Conservation (phyloP, 2,888 invertebrate genomes). For the Trissolcus brochymenae region DNA sequence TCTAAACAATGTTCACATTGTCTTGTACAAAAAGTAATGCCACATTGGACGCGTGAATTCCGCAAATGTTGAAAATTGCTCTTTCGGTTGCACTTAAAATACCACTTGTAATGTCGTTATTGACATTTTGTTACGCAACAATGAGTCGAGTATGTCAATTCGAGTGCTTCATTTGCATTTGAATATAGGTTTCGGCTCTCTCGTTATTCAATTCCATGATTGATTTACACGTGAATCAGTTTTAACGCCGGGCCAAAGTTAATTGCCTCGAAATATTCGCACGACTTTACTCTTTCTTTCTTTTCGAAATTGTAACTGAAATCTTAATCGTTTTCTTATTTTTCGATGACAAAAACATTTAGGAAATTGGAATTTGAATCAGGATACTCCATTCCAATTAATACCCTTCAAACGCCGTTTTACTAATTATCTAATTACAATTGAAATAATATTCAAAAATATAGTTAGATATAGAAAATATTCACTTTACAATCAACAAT, state of each 20-base stretch:
- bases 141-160: conserved; percentile 15
- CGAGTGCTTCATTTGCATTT: conserved; percentile 22
- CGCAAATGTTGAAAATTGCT: conserved; percentile 36
- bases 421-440: no score
- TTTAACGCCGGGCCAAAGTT: no score
- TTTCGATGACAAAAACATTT: no score
- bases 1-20: conserved; percentile 25
- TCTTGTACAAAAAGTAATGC: conserved; percentile 14
- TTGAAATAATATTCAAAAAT: no score
- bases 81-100: conserved; percentile 25
- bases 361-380: no score
- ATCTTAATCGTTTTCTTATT: no score
- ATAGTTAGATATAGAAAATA: no score
- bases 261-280: not conserved
- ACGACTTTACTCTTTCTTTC: no score
- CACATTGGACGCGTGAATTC: conserved; percentile 20
- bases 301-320: no score
- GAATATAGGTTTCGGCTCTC: conserved; percentile 14
- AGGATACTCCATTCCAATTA: no score
- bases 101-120: conserved; percentile 33
- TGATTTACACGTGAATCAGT: not conserved
- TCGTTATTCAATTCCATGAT: not conserved
- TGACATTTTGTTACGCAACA: conserved; percentile 39
- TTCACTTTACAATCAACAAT: no score
- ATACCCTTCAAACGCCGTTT: no score